Evolutionary conservation across 2,113 vertebrate genomes (phyloP).

Genomic region (Peucedramus taeniatus): DNA sequence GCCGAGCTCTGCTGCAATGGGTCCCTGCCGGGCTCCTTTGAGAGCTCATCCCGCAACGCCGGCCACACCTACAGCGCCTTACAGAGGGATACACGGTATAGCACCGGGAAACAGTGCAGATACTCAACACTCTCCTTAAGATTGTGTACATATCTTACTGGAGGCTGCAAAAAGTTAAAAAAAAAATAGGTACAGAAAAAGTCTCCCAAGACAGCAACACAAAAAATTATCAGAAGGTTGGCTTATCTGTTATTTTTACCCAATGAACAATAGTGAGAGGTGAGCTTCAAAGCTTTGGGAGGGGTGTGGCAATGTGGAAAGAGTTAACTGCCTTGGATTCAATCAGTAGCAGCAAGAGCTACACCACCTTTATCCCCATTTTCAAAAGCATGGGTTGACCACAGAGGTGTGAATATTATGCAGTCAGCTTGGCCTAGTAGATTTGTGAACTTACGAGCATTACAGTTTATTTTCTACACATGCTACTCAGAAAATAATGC

Average conservation of each 20-base stretch:
- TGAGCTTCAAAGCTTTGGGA: neutral
- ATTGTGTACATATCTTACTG: neutral
- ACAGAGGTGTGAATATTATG: neutral
- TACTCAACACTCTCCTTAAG: neutral
- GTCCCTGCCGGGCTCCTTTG: neutral
- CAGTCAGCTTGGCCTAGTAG: neutral
- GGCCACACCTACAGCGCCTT: neutral
- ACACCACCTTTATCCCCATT: neutral
- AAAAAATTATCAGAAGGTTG: neutral
- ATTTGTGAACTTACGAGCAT: neutral
- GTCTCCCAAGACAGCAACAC: neutral
- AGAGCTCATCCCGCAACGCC: neutral
- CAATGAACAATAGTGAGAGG: neutral
- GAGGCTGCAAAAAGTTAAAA: neutral
- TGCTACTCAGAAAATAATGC: neutral
- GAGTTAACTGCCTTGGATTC: neutral
- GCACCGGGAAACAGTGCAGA: neutral
- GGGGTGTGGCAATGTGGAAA: neutral
- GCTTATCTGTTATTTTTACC: neutral
- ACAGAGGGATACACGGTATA: rapidly evolving
- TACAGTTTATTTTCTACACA: neutral
- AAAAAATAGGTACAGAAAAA: neutral
- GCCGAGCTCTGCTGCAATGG: rapidly evolving
- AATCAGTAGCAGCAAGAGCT: neutral
- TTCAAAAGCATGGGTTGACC: neutral